Percentiles rank a stretch among this genome's conserved stretches.
Evolutionary conservation across 2,888 invertebrate genomes (phyloP).

Genomic region (Ennomos erosarius): DNA sequence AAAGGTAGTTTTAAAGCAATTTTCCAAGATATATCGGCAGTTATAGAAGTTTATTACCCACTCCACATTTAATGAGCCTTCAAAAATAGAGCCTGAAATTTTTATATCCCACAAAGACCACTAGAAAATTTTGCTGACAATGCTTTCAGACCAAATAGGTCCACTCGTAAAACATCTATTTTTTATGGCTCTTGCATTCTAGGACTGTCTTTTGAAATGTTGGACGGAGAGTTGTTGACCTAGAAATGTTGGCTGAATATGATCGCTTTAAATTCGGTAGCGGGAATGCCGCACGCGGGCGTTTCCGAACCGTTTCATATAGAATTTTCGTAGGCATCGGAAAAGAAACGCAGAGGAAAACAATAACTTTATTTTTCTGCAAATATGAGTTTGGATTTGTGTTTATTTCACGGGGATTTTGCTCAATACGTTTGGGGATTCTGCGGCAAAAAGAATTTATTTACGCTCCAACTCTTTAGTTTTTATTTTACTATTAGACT

Average conservation of each 20-base stretch:
- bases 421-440: conserved; percentile 22
- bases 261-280: conserved; percentile 13
- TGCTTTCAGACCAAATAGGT: conserved; percentile 1
- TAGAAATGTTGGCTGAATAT: conserved; percentile 17
- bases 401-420: conserved; percentile 23
- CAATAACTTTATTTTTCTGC: conserved; percentile 19
- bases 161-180: conserved; percentile 10
- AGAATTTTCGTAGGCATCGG: background rate
- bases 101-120: conserved; percentile 13
- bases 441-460: conserved; percentile 8
- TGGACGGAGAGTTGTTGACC: conserved; percentile 32
- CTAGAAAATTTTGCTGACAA: conserved; percentile 11
- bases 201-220: conserved; percentile 8
- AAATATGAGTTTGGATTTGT: conserved; percentile 21
- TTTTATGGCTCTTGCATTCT: conserved; percentile 17
- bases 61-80: conserved; percentile 25
- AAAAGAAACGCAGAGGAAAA: conserved; percentile 17
- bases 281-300: background rate
- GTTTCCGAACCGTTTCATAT: too few species aligned
- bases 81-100: conserved; percentile 6
- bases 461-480: conserved; percentile 5
- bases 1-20: background rate
- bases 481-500: too few species aligned
- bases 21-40: conserved; percentile 11
- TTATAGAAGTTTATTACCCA: conserved; percentile 20